phyloP scores from a whole-genome alignment of 2,113 vertebrate species.

The Quiscalus mexicanus region DNA sequence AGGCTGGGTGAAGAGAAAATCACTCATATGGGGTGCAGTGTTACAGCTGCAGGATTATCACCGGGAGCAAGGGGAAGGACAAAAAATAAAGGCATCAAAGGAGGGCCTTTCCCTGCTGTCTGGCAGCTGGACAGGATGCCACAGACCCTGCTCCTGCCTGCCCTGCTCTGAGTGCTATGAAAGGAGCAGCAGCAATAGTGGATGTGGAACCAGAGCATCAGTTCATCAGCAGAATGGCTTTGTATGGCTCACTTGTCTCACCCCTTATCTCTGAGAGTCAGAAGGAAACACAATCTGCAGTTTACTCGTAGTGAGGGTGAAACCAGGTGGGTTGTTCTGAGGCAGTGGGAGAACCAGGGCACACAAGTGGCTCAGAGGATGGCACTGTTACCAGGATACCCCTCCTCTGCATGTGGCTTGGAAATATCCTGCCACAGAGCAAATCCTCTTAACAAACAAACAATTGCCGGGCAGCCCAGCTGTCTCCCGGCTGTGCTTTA shows the following conservation, averaged over 20 bases:
- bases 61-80: not conserved
- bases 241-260: not conserved
- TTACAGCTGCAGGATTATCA: not conserved
- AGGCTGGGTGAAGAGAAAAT: not conserved
- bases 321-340: rapidly evolving
- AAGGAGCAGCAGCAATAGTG: not conserved
- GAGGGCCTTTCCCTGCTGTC: not conserved
- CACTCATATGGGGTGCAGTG: not conserved
- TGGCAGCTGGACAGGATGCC: not conserved
- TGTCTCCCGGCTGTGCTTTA: not conserved
- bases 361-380: not conserved
- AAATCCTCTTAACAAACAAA: conserved; percentile 15
- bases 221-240: not conserved
- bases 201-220: not conserved
- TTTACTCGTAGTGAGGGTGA: not conserved
- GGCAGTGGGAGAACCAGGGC: not conserved
- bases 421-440: not conserved
- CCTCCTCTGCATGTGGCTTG: not conserved
- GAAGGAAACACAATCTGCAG: not conserved
- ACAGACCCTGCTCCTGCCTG: not conserved
- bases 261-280: not conserved
- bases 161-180: not conserved
- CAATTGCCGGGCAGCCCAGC: not conserved
- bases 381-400: not conserved
- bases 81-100: not conserved